These are phyloP conservation scores for Drosophila parabipectinata DNA, from an alignment of 1,140 invertebrate genomes.

Conservation along the genomic window DNA sequence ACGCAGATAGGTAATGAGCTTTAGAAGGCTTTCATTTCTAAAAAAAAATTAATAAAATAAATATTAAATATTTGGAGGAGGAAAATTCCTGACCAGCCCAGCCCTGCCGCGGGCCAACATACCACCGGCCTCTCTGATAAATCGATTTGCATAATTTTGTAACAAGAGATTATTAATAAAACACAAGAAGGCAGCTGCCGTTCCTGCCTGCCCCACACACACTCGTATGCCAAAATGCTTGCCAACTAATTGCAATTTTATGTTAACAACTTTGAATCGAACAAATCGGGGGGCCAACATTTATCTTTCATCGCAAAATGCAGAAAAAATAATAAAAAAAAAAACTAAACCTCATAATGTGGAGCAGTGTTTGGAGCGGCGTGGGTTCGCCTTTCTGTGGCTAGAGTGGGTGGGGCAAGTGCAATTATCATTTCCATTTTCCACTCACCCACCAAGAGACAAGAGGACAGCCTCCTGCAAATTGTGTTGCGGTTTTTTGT, in stretches of 20 bases:
- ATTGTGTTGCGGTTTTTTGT: constrained; percentile 28
- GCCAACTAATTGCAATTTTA: constrained; percentile 64
- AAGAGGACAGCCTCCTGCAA: not conserved
- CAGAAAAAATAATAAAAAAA: too few species aligned
- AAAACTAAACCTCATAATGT: constrained; percentile 38
- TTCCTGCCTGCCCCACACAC: not conserved
- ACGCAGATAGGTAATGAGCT: too few species aligned
- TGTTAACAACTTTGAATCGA: constrained; percentile 65
- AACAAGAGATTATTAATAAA: constrained; percentile 50
- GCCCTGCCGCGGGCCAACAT: constrained; percentile 3
- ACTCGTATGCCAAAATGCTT: too few species aligned
- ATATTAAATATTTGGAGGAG: too few species aligned
- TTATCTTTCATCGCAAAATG: constrained; percentile 59
- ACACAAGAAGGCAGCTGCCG: constrained; percentile 20
- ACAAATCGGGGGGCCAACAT: constrained; percentile 59
- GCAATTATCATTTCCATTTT: constrained; percentile 56
- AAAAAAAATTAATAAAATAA: too few species aligned
- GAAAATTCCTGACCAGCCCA: too few species aligned
- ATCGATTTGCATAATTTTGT: constrained; percentile 70
- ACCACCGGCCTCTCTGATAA: constrained; percentile 28
- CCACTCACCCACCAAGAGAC: too few species aligned
- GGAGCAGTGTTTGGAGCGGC: constrained; percentile 25
- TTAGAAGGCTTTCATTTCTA: too few species aligned
- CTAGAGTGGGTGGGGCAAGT: constrained; percentile 29
- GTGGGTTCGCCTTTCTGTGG: constrained; percentile 13